A percentile compares a stretch with the other conserved stretches of the same genome.
These are phyloP conservation scores for Poeciliopsis retropinna DNA, from an alignment of 2,113 vertebrate genomes.

Conservation along the genomic window DNA sequence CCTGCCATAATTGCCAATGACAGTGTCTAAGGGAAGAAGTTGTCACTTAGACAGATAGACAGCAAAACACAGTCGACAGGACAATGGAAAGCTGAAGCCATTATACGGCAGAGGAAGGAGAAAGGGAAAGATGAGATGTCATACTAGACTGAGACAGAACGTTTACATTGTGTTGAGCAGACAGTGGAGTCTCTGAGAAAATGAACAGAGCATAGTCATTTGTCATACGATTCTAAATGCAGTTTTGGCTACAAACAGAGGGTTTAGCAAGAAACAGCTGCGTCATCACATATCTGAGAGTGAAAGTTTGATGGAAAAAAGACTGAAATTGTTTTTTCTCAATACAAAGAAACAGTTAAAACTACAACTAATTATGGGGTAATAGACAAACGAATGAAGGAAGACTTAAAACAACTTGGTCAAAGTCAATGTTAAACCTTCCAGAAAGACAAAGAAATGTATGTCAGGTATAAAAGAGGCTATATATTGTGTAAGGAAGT, in stretches of 20 bases:
- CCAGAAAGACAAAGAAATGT: no score
- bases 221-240: slow-evolving; percentile 14
- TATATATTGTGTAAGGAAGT: no score
- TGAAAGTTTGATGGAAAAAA: slow-evolving; percentile 7
- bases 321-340: neutral
- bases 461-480: no score
- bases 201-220: slow-evolving; percentile 17
- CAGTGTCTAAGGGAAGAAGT: slow-evolving; percentile 65
- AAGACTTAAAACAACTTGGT: no score
- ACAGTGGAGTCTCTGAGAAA: neutral
- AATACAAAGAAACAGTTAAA: neutral
- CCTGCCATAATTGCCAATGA: slow-evolving; percentile 65
- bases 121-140: slow-evolving; percentile 18
- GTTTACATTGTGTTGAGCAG: slow-evolving; percentile 1
- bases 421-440: no score
- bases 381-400: no score
- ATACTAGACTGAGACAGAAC: slow-evolving; percentile 17
- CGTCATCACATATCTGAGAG: slow-evolving; percentile 28
- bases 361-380: neutral
- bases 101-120: slow-evolving; percentile 30
- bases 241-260: slow-evolving; percentile 22
- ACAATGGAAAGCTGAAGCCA: slow-evolving; percentile 36
- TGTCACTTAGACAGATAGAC: slow-evolving; percentile 66
- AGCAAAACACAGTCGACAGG: slow-evolving; percentile 46
- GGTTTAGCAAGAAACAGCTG: slow-evolving; percentile 22